Base-by-base conservation (phyloP, 23 tunicate genomes). In the Clavelina lepadiformis region DNA sequence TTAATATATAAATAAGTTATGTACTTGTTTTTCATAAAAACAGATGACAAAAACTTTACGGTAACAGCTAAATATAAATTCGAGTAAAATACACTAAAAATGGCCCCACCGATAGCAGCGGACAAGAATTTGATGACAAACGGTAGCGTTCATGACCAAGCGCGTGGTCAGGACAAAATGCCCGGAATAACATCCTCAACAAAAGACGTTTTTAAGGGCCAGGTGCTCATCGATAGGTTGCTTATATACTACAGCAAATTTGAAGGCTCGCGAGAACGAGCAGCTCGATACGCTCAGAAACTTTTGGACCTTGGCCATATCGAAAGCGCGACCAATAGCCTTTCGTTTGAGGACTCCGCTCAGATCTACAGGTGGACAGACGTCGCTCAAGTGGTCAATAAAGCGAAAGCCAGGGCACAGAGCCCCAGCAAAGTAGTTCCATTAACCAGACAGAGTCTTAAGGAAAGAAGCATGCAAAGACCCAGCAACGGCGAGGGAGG, bases 291-390 rank as follows among this genome's bases (percentile, higher is more conserved):
- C 46, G 95, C 95, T 35, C 95, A 86, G 41, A 86, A 86, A 28
- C 85, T 86, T 2, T 71, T 86, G 18, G 95, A 86, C 58, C 68
- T 86, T 1, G 95, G 95, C 28, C 95, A 86, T 57, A 78, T 86
- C 32, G 95, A 86, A 35, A 78, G 95, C 49, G 61, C 78, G 5
- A 65, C 80, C 44, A 65, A 78, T 38, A 31, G 80, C 13, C 20
- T 21, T 19, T 56, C 31, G 27, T 86, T 86, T 58, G 80, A 86
- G 34, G 95, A 86, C 34, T 71, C 95, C 31, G 54, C 68, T 1
- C 80, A 76, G 38, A 79, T 73, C 23, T 86, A 86, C 31, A 56
- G 83, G 19, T 86, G 95, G 95, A 71, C 95, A 23, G 85, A 86
- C 63, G 95, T 81, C 29, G 76, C 77, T 13, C 44, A 66, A 41